These are phyloP conservation scores for Monochamus saltuarius DNA, from an alignment of 1,140 invertebrate genomes.

Conservation along the genomic window DNA sequence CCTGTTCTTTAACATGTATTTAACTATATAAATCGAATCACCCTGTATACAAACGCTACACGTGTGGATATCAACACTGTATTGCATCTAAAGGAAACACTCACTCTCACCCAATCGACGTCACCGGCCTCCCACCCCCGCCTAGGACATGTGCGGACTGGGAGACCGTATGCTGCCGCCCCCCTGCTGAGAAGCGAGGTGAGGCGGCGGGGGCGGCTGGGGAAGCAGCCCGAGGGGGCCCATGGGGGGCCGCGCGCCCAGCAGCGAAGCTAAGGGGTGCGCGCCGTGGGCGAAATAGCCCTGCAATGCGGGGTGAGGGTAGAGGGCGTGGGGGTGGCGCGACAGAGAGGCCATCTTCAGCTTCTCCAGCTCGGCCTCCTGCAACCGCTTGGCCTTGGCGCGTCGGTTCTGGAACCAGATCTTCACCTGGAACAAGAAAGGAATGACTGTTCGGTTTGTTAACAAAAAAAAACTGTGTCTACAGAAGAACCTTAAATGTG, in stretches of 20 bases:
- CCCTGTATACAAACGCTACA: too few species aligned
- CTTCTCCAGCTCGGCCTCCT: conserved; percentile 92
- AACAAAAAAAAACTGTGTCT: conserved; percentile 2
- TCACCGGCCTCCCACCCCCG: background rate
- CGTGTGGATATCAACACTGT: too few species aligned
- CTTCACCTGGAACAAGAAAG: conserved; percentile 75
- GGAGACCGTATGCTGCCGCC: conserved; percentile 38
- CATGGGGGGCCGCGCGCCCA: conserved; percentile 48
- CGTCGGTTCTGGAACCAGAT: conserved; percentile 98
- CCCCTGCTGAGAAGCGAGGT: conserved; percentile 39
- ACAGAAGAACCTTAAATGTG: too few species aligned
- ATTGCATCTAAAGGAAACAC: too few species aligned
- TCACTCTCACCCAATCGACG: background rate
- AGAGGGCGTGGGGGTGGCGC: conserved; percentile 46
- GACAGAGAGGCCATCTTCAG: conserved; percentile 51
- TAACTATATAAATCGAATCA: too few species aligned
- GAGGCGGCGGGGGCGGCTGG: conserved; percentile 40
- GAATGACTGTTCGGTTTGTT: conserved; percentile 6
- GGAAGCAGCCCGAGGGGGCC: conserved; percentile 41
- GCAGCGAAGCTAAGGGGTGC: conserved; percentile 48
- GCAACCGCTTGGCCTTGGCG: conserved; percentile 91
- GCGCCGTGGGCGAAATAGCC: conserved; percentile 48
- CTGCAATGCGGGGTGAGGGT: conserved; percentile 50
- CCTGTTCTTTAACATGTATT: too few species aligned
- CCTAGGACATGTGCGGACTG: conserved; percentile 46